Conservation (phyloP, 2,797 vertebrate genomes). For the Chrosomus eos region DNA sequence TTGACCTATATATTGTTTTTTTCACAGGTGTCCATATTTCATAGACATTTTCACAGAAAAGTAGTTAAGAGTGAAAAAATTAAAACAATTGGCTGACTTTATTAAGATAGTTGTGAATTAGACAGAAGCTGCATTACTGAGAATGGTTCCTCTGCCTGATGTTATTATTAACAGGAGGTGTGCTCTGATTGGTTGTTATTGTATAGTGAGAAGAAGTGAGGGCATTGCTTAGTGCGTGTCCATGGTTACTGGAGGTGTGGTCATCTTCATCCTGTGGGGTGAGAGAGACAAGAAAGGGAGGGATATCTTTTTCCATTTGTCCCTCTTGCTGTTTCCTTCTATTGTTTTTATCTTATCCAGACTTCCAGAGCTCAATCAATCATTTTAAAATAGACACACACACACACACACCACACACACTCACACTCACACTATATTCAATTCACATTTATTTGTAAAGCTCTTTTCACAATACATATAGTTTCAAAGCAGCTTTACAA, state of each 20-base stretch:
- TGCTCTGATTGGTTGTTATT: slow-evolving; percentile 13
- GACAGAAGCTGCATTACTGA: neutral
- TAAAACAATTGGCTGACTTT: neutral
- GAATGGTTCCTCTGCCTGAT: slow-evolving; percentile 20
- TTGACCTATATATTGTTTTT: neutral
- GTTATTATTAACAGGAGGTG: slow-evolving; percentile 13
- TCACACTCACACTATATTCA: too few species aligned
- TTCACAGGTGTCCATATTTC: neutral
- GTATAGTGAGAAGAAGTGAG: slow-evolving; percentile 28
- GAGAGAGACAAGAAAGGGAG: neutral
- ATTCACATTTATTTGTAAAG: too few species aligned
- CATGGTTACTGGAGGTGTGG: slow-evolving; percentile 19
- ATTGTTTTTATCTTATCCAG: slow-evolving; percentile 61
- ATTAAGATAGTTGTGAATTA: neutral
- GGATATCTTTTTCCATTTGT: slow-evolving; percentile 43
- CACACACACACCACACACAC: neutral
- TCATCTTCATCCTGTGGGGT: slow-evolving; percentile 12
- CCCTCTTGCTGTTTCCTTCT: slow-evolving; percentile 50
- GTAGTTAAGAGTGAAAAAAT: neutral
- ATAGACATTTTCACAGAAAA: neutral
- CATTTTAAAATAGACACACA: slow-evolving; percentile 43
- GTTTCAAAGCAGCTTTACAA: too few species aligned
- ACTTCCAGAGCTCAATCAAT: slow-evolving; percentile 53
- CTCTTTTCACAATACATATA: too few species aligned
- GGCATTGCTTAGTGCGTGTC: neutral